These are phyloP conservation scores for Excalfactoria chinensis DNA, from an alignment of 2,113 vertebrate genomes.

Conservation along the genomic window DNA sequence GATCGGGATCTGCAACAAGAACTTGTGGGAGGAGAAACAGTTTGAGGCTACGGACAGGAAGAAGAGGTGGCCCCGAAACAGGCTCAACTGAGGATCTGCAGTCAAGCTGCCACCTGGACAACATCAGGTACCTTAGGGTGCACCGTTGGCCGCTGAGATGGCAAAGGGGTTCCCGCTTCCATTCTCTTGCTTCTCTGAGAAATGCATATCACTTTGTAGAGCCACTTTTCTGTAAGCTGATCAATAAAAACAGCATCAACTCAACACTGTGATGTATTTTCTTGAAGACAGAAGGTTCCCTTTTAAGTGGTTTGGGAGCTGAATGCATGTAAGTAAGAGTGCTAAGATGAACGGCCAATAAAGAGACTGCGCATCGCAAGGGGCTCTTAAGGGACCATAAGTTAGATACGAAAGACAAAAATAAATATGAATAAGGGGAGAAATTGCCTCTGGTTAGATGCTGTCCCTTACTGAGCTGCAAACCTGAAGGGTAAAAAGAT, in stretches of 20 bases:
- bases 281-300: background rate
- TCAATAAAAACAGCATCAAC: constrained; percentile 72
- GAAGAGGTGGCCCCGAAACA: constrained; percentile 43
- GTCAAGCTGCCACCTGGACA: background rate
- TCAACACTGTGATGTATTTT: background rate
- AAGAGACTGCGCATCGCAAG: background rate
- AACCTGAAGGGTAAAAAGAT: background rate
- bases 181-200: constrained; percentile 4
- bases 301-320: background rate
- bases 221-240: constrained; percentile 1
- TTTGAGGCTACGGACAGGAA: constrained; percentile 32
- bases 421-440: background rate
- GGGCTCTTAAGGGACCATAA: background rate
- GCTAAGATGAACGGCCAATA: fast-evolving
- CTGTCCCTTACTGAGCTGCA: background rate
- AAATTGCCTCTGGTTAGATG: background rate
- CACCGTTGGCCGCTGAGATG: background rate
- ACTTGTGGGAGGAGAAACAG: constrained; percentile 73
- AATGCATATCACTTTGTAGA: background rate
- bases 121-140: background rate
- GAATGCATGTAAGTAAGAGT: background rate
- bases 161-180: background rate
- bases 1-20: constrained; percentile 79
- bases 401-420: background rate
- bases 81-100: background rate